Percentiles rank a stretch among this genome's conserved stretches.
phyloP scores from a whole-genome alignment of 1,140 invertebrate genomes.

The Lineus longissimus region DNA sequence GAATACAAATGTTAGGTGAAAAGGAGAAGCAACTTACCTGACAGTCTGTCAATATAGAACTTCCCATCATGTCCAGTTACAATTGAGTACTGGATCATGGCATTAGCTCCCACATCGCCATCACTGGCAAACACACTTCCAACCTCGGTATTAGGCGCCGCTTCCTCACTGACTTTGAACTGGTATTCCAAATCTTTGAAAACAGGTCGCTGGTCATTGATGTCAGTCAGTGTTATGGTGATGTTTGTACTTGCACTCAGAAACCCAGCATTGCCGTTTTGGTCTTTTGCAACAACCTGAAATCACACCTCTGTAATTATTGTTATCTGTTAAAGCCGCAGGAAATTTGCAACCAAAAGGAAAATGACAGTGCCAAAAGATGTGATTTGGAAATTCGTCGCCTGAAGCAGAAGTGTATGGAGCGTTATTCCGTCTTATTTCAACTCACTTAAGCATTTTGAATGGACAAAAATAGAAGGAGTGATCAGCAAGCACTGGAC shows the following conservation, averaged over 20 bases:
- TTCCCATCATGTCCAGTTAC: conserved; percentile 9
- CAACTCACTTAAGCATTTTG: too few relatives aligned
- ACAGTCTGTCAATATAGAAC: conserved; percentile 3
- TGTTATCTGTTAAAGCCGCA: too few relatives aligned
- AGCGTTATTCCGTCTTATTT: too few relatives aligned
- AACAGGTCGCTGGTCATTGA: conserved; percentile 30
- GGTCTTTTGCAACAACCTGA: conserved; percentile 1
- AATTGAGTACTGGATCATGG: conserved; percentile 32
- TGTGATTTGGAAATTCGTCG: too few relatives aligned
- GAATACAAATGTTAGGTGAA: too few relatives aligned
- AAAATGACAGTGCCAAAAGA: too few relatives aligned
- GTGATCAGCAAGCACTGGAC: too few relatives aligned
- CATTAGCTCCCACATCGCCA: conserved; percentile 33
- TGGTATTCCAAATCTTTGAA: conserved; percentile 32
- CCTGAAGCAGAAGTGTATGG: too few relatives aligned
- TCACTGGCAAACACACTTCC: conserved; percentile 36
- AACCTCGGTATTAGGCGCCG: conserved; percentile 23
- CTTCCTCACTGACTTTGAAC: conserved; percentile 38
- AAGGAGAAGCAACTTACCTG: background rate
- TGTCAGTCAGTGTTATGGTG: conserved; percentile 37
- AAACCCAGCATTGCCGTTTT: background rate
- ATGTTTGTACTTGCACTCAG: conserved; percentile 24
- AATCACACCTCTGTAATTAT: background rate
- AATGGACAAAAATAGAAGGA: too few relatives aligned
- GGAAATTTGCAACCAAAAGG: too few relatives aligned